Percentiles rank a stretch among this genome's conserved stretches.
Conservation (phyloP, 53 echinoderm and acorn worm species). For the Arbacia lixula region DNA sequence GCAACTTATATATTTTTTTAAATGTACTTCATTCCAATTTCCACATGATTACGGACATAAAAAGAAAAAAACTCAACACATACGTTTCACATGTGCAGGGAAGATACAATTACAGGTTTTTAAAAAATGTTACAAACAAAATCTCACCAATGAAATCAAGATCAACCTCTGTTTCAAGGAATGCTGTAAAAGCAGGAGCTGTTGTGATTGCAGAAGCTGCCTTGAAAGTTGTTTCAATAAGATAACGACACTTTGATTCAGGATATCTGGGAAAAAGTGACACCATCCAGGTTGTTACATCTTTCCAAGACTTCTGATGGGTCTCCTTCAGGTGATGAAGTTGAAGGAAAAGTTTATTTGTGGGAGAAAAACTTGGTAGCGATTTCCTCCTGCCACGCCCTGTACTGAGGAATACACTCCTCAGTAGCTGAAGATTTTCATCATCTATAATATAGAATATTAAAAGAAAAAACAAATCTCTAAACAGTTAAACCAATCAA, state of each 20-base stretch:
- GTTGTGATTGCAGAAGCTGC: background rate
- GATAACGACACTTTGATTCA: background rate
- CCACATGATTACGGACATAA: too few species aligned
- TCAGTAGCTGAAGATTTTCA: background rate
- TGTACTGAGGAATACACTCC: background rate
- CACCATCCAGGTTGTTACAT: background rate
- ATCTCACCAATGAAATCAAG: constrained; percentile 7
- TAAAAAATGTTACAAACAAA: background rate
- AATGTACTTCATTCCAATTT: too few species aligned
- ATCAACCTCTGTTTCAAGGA: background rate
- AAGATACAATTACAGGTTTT: background rate
- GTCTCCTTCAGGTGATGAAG: background rate
- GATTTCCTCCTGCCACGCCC: background rate
- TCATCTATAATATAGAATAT: background rate
- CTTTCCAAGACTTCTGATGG: background rate
- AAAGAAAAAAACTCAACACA: too few species aligned
- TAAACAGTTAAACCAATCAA: too few species aligned
- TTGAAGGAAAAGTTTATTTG: background rate
- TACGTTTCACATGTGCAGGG: too few species aligned
- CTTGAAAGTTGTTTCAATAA: background rate
- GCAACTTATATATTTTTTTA: too few species aligned
- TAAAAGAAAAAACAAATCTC: background rate
- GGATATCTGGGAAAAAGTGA: background rate
- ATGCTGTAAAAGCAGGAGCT: background rate
- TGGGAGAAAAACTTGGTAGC: background rate